Evolutionary conservation across 2,888 invertebrate genomes (phyloP), one percentile per base, ranked within the genome.

Genomic region (Cremastinae sp.): DNA sequence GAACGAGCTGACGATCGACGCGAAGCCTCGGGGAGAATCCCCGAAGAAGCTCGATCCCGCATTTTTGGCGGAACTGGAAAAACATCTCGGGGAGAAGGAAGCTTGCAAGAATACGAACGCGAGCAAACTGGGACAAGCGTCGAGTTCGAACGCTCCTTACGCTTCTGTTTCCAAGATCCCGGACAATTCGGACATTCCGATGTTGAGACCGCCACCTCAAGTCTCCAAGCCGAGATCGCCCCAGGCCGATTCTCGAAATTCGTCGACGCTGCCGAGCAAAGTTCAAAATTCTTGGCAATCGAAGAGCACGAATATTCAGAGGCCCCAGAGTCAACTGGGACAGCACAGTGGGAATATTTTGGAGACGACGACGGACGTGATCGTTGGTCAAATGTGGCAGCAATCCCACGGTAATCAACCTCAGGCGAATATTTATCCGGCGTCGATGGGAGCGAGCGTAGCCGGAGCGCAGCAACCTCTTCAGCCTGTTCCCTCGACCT

Each of bases 61-160:
- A 12, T 94, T 94, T 78, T 90, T 94, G 41, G 92, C 92, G 0
- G 94, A 94, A 83, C 86, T 94, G 58, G 94, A 94, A 85, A 94
- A 93, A 80, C 92, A 92, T 81, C 88, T 94, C 10, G 91, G 90
- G 0, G 90, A 90, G 58, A 90, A 90, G 64, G 91, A 91, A 61
- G 89, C 90, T 0, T 86, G 84, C 8, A 90, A 90, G 12, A 91
- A 91, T 68, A 90, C 87, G 1, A 90, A 90, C 78, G 89, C 90
- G 18, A 90, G 88, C 54, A 89, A 82, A 10, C 80, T 81, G 7
- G 54, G 59, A 7, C 53, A 53, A 8, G 47, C 62, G 8, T 20
- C 65, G 0, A 61, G 59, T 5, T 45, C 76, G 0, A 74, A 70
- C 34, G 78, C 79, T 1, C 41, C 80, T 0, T 82, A 81, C 12